Conservation (phyloP, 1,140 invertebrate species). For the Pinna nobilis region DNA sequence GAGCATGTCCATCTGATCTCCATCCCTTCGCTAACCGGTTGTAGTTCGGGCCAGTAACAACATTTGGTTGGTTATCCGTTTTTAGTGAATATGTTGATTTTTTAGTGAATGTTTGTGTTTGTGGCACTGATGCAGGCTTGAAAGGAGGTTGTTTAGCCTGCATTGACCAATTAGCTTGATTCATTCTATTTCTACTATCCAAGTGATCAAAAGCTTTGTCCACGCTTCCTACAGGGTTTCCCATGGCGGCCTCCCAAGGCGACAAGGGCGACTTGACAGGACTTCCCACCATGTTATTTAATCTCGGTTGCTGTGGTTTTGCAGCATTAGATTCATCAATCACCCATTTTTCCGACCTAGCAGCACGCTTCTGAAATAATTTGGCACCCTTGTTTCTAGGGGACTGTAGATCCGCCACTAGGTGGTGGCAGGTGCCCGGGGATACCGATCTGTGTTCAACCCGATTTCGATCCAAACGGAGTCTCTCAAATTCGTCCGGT, state of each 20-base stretch:
- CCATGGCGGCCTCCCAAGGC: conserved; percentile 84
- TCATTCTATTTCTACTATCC: conserved; percentile 5
- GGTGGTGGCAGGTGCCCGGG: conserved; percentile 57
- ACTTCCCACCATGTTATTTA: conserved; percentile 63
- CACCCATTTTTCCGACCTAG: conserved; percentile 90
- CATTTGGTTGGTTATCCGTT: conserved; percentile 6
- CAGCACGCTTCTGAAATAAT: conserved; percentile 90
- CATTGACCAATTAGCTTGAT: not conserved
- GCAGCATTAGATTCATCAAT: conserved; percentile 81
- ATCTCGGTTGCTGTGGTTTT: conserved; percentile 55
- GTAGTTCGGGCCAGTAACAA: conserved; percentile 55
- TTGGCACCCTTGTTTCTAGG: conserved; percentile 80
- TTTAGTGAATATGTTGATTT: conserved; percentile 28
- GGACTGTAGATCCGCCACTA: conserved; percentile 60
- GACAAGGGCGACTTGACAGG: conserved; percentile 81
- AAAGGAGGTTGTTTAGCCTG: not conserved
- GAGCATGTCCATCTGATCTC: conserved; percentile 20
- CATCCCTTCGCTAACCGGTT: conserved; percentile 62
- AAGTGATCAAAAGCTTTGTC: conserved; percentile 80
- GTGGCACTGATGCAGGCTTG: conserved; percentile 7
- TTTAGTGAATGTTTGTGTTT: not conserved
- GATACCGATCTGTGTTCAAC: conserved; percentile 55
- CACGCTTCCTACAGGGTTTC: conserved; percentile 80
- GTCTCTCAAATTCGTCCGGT: conserved; percentile 60
- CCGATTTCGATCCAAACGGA: conserved; percentile 51